Evolutionary conservation across 2,113 vertebrate genomes (phyloP).

Genomic region (Muscicapa adusta): DNA sequence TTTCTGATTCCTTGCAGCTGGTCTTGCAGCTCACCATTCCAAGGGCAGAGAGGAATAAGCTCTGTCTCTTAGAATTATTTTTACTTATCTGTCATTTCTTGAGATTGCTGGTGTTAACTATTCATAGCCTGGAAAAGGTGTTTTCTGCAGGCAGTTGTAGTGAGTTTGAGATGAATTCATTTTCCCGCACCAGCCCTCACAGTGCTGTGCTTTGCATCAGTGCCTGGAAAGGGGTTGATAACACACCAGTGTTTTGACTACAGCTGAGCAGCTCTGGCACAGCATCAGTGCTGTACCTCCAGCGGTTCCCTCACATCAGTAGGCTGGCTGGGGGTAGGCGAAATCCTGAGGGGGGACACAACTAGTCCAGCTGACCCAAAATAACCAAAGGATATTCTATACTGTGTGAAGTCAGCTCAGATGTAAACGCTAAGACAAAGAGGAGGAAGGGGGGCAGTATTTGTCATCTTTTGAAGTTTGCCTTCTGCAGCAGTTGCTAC

Average conservation of each 20-base stretch:
- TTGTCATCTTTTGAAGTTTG: not conserved
- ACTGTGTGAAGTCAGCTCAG: not conserved
- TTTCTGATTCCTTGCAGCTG: not conserved
- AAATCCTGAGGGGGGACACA: not conserved
- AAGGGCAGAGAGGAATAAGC: not conserved
- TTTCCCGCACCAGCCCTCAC: not conserved
- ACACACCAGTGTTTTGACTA: not conserved
- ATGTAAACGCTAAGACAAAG: not conserved
- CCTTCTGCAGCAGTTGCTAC: not conserved
- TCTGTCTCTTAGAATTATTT: not conserved
- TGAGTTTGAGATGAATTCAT: not conserved
- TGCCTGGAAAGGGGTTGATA: not conserved
- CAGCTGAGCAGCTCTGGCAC: not conserved
- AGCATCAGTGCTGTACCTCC: fast-evolving
- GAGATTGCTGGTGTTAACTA: not conserved
- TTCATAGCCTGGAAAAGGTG: not conserved
- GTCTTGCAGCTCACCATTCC: not conserved
- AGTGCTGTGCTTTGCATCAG: not conserved
- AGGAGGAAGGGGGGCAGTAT: not conserved
- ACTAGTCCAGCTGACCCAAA: not conserved
- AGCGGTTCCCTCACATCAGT: not conserved
- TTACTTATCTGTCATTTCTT: not conserved
- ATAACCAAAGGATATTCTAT: not conserved
- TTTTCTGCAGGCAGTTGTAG: not conserved
- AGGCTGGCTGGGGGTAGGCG: not conserved